These are phyloP conservation scores for Sturnira hondurensis DNA, from an alignment of 2,113 vertebrate species.

Conservation along the genomic window DNA sequence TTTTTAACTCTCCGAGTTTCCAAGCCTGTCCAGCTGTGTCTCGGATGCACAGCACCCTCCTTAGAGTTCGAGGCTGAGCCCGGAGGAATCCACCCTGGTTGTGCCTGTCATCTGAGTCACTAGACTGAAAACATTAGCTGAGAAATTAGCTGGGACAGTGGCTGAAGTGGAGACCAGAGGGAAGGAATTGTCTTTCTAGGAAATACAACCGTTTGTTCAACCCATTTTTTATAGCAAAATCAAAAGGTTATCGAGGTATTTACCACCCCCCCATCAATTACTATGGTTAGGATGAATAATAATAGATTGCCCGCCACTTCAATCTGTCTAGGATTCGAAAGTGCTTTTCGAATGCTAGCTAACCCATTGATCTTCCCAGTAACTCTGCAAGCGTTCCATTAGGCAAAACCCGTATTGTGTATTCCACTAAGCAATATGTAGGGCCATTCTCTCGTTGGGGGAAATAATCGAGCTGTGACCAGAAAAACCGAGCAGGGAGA, in stretches of 20 bases:
- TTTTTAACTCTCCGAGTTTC: background rate
- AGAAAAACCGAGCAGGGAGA: background rate
- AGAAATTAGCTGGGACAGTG: background rate
- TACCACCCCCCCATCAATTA: background rate
- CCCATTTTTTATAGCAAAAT: background rate
- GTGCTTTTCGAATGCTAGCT: background rate
- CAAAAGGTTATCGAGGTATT: background rate
- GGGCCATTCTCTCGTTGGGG: background rate
- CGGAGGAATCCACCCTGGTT: background rate
- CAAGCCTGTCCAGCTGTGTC: background rate
- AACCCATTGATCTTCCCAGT: background rate
- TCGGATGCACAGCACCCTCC: fast-evolving
- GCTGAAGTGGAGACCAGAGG: background rate
- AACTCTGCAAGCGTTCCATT: background rate
- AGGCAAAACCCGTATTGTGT: background rate
- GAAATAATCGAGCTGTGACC: background rate
- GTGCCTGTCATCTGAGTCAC: background rate
- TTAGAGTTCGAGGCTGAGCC: no score
- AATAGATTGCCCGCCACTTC: background rate
- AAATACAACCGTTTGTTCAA: background rate
- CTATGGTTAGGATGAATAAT: background rate
- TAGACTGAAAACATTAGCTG: background rate
- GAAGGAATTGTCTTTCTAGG: background rate
- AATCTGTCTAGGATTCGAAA: background rate
- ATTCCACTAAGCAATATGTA: background rate